Conservation (phyloP, 2,888 invertebrate species). For the Salticus scenicus region DNA sequence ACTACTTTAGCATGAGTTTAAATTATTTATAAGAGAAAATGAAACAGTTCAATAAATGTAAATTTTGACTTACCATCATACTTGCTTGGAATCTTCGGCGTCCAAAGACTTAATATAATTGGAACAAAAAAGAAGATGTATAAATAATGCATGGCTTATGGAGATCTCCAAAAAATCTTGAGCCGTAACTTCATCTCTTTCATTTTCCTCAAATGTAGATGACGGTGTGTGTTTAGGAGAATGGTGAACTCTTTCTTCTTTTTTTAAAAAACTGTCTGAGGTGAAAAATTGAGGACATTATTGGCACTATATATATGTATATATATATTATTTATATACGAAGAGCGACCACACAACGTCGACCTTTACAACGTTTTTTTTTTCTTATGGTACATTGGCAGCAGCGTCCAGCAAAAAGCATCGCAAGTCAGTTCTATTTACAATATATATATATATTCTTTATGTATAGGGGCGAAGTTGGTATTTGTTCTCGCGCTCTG, state of each 20-base stretch:
- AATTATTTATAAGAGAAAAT: no score
- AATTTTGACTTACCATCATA: not conserved
- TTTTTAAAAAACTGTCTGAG: conserved; percentile 61
- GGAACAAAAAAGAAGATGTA: not conserved
- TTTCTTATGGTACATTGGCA: conserved; percentile 41
- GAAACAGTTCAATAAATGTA: no score
- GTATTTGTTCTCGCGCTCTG: conserved; percentile 5
- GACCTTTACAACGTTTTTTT: conserved; percentile 29
- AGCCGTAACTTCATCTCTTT: conserved; percentile 43
- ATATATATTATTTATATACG: conserved; percentile 61
- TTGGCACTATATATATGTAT: conserved; percentile 66
- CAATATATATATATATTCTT: conserved; percentile 46
- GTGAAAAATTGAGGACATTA: conserved; percentile 64
- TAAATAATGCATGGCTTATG: conserved; percentile 4
- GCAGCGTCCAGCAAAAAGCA: conserved; percentile 19
- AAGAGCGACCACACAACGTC: conserved; percentile 25
- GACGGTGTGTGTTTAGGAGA: conserved; percentile 51
- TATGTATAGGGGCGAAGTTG: not conserved
- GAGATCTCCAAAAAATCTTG: conserved; percentile 40
- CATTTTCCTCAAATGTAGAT: conserved; percentile 41
- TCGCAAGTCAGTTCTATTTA: conserved; percentile 33
- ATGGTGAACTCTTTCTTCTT: conserved; percentile 9
- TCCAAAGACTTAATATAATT: not conserved
- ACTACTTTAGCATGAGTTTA: no score
- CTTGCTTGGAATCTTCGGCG: not conserved